Evolutionary conservation across 2,888 invertebrate species (phyloP), one percentile per base, ranked within the genome.

Genomic region (Gisinianus flammeolus): DNA sequence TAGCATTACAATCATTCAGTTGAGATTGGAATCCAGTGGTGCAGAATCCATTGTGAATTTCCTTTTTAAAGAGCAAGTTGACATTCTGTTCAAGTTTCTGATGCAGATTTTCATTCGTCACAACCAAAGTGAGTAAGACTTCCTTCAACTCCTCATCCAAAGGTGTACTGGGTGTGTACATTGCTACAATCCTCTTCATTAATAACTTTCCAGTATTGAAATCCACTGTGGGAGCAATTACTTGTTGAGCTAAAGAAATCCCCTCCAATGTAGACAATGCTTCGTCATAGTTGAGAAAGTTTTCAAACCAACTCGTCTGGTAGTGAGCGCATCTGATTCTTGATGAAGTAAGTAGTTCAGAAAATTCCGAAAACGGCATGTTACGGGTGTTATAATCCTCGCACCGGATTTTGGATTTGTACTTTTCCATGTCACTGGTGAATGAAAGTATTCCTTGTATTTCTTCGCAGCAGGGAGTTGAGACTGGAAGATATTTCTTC

Each of bases 271-370:
- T 66, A 0, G 56, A 54, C 0, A 80, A 70, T 33, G 81, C 77
- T 31, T 82, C 82, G 22, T 78, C 70, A 73, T 76, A 82, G 12
- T 44, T 52, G 19, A 83, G 66, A 52, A 83, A 82, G n/a, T 79
- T 81, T 16, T 68, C 33, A 28, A 79, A 67, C 80, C 76, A 76
- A 24, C 35, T 66, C 26, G 10, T 16, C 58, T 72, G 72, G 31
- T 28, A 19, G 31, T 72, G 72, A 31, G 54, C 28, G 67, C 77
- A 79, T 19, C 58, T 71, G 0, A 28, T 22, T 26, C 78, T 79
- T 54, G 79, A 76, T 44, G 56, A 26, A 10, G 66, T 70, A 56
- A 83, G 75, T 12, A 78, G 64, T 19, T 64, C 26, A 35, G 80
- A 82, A 35, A 82, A 81, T 10, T 80, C 33, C 5, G 67, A 54